phyloP scores from a whole-genome alignment of 2,888 invertebrate genomes.

The Meteorus colon region DNA sequence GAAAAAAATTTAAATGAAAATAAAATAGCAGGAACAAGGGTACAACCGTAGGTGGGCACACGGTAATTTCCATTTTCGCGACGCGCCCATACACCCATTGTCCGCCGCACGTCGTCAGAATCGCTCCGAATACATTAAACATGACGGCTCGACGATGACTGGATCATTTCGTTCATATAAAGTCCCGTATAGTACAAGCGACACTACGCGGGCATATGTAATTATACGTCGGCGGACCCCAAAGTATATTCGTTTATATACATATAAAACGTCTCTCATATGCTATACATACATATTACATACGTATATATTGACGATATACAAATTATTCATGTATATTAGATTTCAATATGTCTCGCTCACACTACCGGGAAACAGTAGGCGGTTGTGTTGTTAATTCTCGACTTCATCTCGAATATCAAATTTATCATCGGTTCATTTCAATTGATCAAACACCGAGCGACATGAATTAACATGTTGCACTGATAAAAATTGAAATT shows the following conservation, averaged over 20 bases:
- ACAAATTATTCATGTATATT: conserved; percentile 24
- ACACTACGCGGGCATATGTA: conserved; percentile 57
- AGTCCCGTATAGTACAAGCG: conserved; percentile 53
- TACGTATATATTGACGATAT: conserved; percentile 13
- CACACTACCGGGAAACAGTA: conserved; percentile 37
- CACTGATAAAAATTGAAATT: conserved; percentile 31
- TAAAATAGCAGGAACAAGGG: conserved; percentile 26
- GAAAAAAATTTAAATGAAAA: conserved; percentile 36
- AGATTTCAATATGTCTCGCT: conserved; percentile 19
- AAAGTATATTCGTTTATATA: conserved; percentile 44
- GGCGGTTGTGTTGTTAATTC: conserved; percentile 40
- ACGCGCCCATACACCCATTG: conserved; percentile 64
- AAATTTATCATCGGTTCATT: conserved; percentile 23
- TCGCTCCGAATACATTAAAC: conserved; percentile 65
- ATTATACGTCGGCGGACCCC: conserved; percentile 57
- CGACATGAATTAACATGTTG: background rate
- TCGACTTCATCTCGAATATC: conserved; percentile 37
- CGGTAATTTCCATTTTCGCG: conserved; percentile 59
- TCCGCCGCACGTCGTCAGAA: conserved; percentile 52
- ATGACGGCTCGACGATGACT: conserved; percentile 60
- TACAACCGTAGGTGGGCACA: conserved; percentile 54
- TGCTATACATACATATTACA: conserved; percentile 3
- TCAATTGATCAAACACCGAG: conserved; percentile 27
- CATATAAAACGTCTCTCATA: conserved; percentile 12
- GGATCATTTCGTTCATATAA: conserved; percentile 58